Evolutionary conservation across 2,797 vertebrate species (phyloP), one percentile per base, ranked within the genome.

Genomic region (Crotalus adamanteus): DNA sequence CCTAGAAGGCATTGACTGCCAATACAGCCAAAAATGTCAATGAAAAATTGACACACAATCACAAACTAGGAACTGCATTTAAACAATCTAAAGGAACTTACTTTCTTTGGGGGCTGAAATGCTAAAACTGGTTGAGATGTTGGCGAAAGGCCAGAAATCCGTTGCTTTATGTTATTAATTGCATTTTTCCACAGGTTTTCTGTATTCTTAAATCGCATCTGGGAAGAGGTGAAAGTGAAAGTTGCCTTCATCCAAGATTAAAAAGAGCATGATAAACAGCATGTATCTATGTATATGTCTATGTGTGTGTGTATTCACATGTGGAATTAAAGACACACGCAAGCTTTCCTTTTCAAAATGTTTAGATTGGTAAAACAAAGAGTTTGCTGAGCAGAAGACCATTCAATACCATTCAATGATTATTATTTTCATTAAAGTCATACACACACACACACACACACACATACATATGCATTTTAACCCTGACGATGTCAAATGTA

Each of bases 141-240:
- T 55, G 93, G 90, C 78, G 93, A 93, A 65, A 53, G 11, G 51
- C 89, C 53, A 37, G 86, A 91, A 56, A 98, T 98, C 94, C 97
- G 98, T 93, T 86, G 98, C 96, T 97, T 98, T 55, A 99, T 60
- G 20, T 94, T 88, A 69, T 89, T 91, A 57, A 99, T 89, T 3
- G 97, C 97, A 2, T 96, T 97, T 96, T 98, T 98, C 99, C 99
- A 99, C 0, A 97, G 97, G 47, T 96, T 97, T 59, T 97, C 98
- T 90, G 98, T 96, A 95, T 97, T 98, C 97, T 96, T 98, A 96
- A 99, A 99, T 59, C 96, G 98, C 88, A 95, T 94, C 99, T 99
- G 20, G 4, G 69, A 78, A 78, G 69, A 78, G 18, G 7, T 1
- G 16, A 73, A 73, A 22, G 4, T 47, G 73, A 47, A 25, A 83